Percentiles rank a stretch among this genome's conserved stretches.
Evolutionary conservation across 2,113 vertebrate species (phyloP).

Genomic region (Trogon surrucura): DNA sequence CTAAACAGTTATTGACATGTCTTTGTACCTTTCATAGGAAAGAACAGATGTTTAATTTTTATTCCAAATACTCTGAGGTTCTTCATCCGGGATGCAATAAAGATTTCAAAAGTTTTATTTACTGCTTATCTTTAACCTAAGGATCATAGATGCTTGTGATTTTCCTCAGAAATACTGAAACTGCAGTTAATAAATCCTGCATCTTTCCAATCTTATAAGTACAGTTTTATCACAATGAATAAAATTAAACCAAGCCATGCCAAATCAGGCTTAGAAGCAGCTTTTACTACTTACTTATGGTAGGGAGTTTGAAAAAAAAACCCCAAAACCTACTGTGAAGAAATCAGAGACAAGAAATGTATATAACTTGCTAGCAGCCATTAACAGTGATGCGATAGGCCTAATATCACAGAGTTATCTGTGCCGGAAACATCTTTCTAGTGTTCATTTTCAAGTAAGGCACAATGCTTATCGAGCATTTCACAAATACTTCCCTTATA

Average conservation of each 20-base stretch:
- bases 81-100: background rate
- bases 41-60: background rate
- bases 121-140: background rate
- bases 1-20: background rate
- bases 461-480: background rate
- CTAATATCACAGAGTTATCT: background rate
- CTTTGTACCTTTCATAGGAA: background rate
- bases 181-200: background rate
- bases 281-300: background rate
- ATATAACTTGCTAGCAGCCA: background rate
- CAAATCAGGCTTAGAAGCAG: background rate
- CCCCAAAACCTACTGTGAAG: background rate
- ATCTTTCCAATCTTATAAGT: background rate
- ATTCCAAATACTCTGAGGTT: background rate
- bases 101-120: background rate
- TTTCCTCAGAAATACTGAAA: background rate
- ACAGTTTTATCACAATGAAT: background rate
- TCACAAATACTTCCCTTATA: background rate
- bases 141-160: background rate
- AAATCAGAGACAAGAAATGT: background rate
- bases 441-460: background rate
- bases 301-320: rapidly evolving
- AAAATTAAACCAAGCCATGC: background rate
- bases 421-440: background rate
- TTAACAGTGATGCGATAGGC: background rate